Base-by-base conservation (phyloP, 1,140 invertebrate genomes). In the Papilio polyxenes region DNA sequence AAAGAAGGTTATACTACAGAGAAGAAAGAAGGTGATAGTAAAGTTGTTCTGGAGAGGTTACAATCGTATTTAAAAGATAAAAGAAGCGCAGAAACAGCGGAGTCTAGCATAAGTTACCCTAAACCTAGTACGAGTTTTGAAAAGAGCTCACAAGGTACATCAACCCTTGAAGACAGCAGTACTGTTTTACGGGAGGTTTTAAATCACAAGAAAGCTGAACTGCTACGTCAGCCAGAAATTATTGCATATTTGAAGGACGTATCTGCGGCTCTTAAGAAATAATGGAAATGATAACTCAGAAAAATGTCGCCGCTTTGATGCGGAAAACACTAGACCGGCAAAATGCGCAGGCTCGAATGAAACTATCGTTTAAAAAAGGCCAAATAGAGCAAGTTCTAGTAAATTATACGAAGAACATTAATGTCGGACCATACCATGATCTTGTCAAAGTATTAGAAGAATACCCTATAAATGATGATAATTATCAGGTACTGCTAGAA, bases 21-120 rank as follows among this genome's bases (percentile, higher is more conserved):
- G 82, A 92, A 93, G 81, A 94, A 92, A 90, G 93, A 94, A 87
- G 86, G 90, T 82, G 92, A 94, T 80, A 94, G 88, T 85, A 94
- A 95, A 91, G 88, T 91, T 13, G 93, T 95, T 81, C 88, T 95
- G 75, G 94, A 94, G 83, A 93, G 90, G 89, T 86, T 95, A 56
- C 94, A 95, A 80, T 90, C 90, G 1, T 95, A 92, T 85, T 84
- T 95, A 72, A 95, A 95, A 87, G 94, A 95, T 85, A 95, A 95
- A 83, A 92, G 88, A 69, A 93, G 89, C 79, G 86, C 87, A 15
- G 93, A 95, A 84, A 82, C 82, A 20, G 48, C 84, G 2, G 94
- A 94, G 62, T 37, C 89, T 7, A 83, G 83, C 75, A 74, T 84
- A 8, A 87, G 84, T 51, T 93, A 91, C 78, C 89, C 83, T 83